Evolutionary conservation across 2,888 invertebrate genomes (phyloP).

Genomic region (Drosophila melanosoma): DNA sequence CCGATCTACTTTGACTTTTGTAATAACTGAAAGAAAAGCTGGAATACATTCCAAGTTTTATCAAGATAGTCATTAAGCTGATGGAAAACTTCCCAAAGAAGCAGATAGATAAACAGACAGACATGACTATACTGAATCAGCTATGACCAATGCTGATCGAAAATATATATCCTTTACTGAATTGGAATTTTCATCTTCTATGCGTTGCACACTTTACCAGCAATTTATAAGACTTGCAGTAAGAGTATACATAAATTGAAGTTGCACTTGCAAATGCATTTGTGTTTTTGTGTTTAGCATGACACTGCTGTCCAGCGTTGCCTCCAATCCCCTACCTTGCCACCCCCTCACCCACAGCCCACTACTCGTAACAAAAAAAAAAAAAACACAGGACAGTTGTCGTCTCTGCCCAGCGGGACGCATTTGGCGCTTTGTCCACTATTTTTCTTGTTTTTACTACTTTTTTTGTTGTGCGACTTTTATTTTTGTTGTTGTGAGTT

Average conservation of each 20-base stretch:
- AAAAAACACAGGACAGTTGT: constrained; percentile 46
- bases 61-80: not conserved
- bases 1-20: not conserved
- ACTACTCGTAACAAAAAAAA: not conserved
- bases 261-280: constrained; percentile 44
- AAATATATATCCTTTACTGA: not conserved
- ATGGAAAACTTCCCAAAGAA: not conserved
- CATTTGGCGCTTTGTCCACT: constrained; percentile 37
- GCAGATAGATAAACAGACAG: not conserved
- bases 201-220: not conserved
- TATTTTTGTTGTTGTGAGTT: constrained; percentile 10
- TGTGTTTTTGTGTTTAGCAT: constrained; percentile 34
- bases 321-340: not conserved
- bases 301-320: constrained; percentile 58
- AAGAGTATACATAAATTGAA: constrained; percentile 31
- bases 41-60: not conserved
- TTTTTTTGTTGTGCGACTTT: constrained; percentile 4
- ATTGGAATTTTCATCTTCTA: not conserved
- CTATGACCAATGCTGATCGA: not conserved
- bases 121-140: not conserved
- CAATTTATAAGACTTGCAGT: not conserved
- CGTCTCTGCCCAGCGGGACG: constrained; percentile 64
- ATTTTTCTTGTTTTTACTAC: constrained; percentile 6
- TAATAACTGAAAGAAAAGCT: not conserved
- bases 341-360: not conserved